These are phyloP conservation scores for Bombus huntii DNA, from an alignment of 1,140 invertebrate genomes.

Conservation along the genomic window DNA sequence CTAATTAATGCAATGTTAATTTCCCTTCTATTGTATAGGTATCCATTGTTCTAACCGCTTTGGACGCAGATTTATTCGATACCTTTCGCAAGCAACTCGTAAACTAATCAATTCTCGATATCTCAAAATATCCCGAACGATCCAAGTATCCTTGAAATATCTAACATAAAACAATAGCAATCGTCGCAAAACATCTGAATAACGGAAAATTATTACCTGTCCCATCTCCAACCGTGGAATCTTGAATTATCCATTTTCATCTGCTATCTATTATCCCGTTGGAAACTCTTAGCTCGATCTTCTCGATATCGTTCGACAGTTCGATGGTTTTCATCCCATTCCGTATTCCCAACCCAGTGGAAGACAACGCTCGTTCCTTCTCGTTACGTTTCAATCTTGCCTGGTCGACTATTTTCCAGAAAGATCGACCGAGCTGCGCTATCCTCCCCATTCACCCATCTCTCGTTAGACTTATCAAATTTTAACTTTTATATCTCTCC, in stretches of 20 bases:
- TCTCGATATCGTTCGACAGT: conserved; percentile 14
- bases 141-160: too few species aligned
- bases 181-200: neutral
- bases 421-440: neutral
- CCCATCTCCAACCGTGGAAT: neutral
- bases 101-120: too few species aligned
- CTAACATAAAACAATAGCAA: neutral
- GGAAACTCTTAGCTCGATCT: neutral
- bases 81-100: too few species aligned
- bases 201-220: neutral
- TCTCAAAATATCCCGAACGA: too few species aligned
- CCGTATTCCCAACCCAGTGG: neutral
- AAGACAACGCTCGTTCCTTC: conserved; percentile 11
- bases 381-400: neutral
- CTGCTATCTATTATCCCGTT: neutral
- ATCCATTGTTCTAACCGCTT: too few species aligned
- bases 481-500: neutral
- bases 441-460: neutral
- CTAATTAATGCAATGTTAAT: too few species aligned
- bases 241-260: conserved; percentile 24
- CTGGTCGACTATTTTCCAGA: neutral
- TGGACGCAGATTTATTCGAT: too few species aligned
- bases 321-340: conserved; percentile 3
- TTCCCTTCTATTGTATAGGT: too few species aligned
- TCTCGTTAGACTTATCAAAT: conserved; percentile 11